Evolutionary conservation across 2,888 invertebrate genomes (phyloP), one percentile per base, ranked within the genome.

Genomic region (Drosophila merina): DNA sequence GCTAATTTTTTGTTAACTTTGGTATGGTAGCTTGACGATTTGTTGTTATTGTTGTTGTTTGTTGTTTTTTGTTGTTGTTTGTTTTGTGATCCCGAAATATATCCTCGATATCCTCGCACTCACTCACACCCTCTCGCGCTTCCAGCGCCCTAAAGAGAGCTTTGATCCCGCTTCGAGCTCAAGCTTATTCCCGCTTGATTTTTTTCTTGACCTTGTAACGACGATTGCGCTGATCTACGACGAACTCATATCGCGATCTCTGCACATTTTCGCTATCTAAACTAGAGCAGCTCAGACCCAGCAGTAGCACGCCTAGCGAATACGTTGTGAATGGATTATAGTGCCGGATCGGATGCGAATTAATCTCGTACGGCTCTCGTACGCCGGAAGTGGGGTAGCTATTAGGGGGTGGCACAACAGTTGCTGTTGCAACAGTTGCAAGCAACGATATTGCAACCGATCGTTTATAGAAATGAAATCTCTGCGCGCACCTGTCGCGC

Each of bases 161-260:
- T 20, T 26, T 36, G 1, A 20, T 42, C 40, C 40, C 20, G 20
- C 20, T 20, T 20, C 20, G 20, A 20, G 20, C 20, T 36, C n/a
- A n/a, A 36, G 4, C 40, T 36, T 71, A 85, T 85, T 89, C 89
- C 52, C 88, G 79, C 73, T 90, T 89, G 72, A 90, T 89, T 91
- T 91, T 91, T 91, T 91, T 91, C 90, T 91, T 91, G 77, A 91
- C 89, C 87, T 91, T 91, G 59, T 91, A 91, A 70, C 91, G 91
- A 64, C 91, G 90, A 87, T 91, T 90, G 69, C 91, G 90, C 84
- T 91, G 90, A 90, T 91, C 91, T 91, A 91, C 90, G 88, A 89
- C 91, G 86, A 91, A 90, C 88, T 90, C 92, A 92, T 92, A 92
- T 92, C 92, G 89, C 92, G 92, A 92, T 92, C 92, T 92, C 92